These are phyloP conservation scores for Eristalis pertinax DNA, from an alignment of 2,888 invertebrate genomes.

Conservation along the genomic window DNA sequence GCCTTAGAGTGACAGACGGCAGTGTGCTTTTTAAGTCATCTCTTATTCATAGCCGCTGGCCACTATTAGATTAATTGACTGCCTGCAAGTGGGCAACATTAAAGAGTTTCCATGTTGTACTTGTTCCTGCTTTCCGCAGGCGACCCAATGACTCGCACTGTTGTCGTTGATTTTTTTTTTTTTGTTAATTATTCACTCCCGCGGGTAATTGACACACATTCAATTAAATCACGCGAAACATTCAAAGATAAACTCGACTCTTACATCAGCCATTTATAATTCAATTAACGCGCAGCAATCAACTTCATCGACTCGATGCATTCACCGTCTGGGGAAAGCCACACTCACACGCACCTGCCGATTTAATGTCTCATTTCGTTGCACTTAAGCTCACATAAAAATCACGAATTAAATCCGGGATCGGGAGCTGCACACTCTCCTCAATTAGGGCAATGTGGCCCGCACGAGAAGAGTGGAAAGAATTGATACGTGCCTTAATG, in stretches of 20 bases:
- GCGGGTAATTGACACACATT: conserved; percentile 35
- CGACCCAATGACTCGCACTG: neutral
- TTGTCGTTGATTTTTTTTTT: too few relatives aligned
- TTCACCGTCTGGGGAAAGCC: conserved; percentile 31
- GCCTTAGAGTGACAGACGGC: too few relatives aligned
- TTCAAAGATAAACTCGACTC: conserved; percentile 43
- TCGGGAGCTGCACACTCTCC: conserved; percentile 23
- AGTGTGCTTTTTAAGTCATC: too few relatives aligned
- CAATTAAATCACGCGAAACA: conserved; percentile 45
- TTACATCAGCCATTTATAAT: conserved; percentile 53
- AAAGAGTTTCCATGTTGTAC: too few relatives aligned
- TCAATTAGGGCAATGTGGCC: conserved; percentile 46
- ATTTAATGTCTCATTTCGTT: conserved; percentile 32
- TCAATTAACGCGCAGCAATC: conserved; percentile 52
- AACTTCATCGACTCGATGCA: conserved; percentile 37
- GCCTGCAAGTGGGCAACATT: too few relatives aligned
- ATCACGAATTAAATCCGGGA: conserved; percentile 21
- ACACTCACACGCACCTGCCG: neutral
- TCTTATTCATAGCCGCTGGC: too few relatives aligned
- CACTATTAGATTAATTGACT: too few relatives aligned
- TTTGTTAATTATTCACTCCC: neutral
- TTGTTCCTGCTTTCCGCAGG: neutral
- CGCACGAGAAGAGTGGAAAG: neutral
- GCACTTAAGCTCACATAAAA: conserved; percentile 41
- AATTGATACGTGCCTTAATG: conserved; percentile 31